Base-by-base conservation (phyloP, 2,888 invertebrate species). In the Drosophila siamana region DNA sequence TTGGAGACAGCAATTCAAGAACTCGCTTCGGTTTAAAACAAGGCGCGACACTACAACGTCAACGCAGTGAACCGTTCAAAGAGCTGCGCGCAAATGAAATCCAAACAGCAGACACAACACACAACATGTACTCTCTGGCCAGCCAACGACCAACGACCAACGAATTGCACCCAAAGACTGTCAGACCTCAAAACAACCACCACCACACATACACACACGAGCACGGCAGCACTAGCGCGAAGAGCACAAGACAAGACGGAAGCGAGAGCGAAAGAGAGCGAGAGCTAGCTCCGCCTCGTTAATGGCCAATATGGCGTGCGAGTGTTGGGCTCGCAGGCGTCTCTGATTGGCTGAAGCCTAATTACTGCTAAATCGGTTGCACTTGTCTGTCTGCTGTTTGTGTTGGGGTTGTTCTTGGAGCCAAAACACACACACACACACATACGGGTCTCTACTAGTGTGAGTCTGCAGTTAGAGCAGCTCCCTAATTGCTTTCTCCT, bases 11-110 rank as follows among this genome's bases (percentile, higher is more conserved):
- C 44, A 52, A 36, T 63, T 59, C 13, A 8, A 16, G 4, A 41
- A 36, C 33, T 69, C 28, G 38, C 52, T 16, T 8, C 15, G 15
- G 22, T 33, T 44, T 40, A 19, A 7, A 15, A 33, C 13, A 44
- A 9, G 59, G 56, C 59, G 64, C 62, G 59, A 59, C 61, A 56
- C 71, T 47, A 64, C 62, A 38, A 19, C 19, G 19, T 3, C 60
- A 36, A 79, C 80, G 74, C 86, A 90, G 84, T 88, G 90, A 90
- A 90, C 90, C 90, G 91, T 89, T 90, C 88, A 89, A 85, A 89
- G 88, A 89, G 86, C 86, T 80, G 76, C 84, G 85, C 73, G 80
- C 84, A 77, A 91, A 89, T 90, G 76, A 89, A 80, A 69, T 57
- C 74, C 60, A 61, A 69, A 65, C 4, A 11, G 46, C 57, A 56